Evolutionary conservation across 2,113 vertebrate species (phyloP), one percentile per base, ranked within the genome.

Genomic region (Nycticryphes semicollaris): DNA sequence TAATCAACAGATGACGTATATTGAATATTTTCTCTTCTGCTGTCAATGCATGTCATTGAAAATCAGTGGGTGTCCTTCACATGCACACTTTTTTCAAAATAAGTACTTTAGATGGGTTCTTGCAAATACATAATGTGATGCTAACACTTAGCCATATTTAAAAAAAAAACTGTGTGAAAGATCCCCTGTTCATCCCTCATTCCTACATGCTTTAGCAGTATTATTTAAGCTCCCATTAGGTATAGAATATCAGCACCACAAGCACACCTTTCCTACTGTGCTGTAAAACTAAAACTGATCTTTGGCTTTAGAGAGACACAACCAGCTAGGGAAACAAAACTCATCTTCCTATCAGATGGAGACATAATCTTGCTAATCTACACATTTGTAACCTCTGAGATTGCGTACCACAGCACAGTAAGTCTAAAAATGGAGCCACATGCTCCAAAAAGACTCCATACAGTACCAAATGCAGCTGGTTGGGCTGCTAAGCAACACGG

Each of bases 1-100:
- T 83, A 69, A 76, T 53, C 60, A 72, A 25, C 21, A 76, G 33
- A 37, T 84, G 62, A 57, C 18, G 37, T 11, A 4, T 68, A 33
- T 33, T 50, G 35, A 33, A 35, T 77, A 21, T 25, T 63, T 89
- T 78, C 47, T 67, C 14, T 50, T 81, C 77, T 2, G 0, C 30
- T 57, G 4, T 33, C 27, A 47, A 51, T 47, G 79, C 16, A 57
- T 68, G 24, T 22, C 33, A 41, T 18, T 69, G 50, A 69, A 94
- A 82, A 28, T 15, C 0, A 0, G 31, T 33, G 24, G 0, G 3
- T 73, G 21, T 39, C 21, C 30, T 60, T 84, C 35, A 59, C 11
- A 7, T 41, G 13, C 87, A 16, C 4, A 20, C 25, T 41, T 37
- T 5, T 92, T 95, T 64, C 24, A 68, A 82, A 85, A 72, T 14